phyloP scores from a whole-genome alignment of 2,113 vertebrate species.

The Erpornis zantholeuca region DNA sequence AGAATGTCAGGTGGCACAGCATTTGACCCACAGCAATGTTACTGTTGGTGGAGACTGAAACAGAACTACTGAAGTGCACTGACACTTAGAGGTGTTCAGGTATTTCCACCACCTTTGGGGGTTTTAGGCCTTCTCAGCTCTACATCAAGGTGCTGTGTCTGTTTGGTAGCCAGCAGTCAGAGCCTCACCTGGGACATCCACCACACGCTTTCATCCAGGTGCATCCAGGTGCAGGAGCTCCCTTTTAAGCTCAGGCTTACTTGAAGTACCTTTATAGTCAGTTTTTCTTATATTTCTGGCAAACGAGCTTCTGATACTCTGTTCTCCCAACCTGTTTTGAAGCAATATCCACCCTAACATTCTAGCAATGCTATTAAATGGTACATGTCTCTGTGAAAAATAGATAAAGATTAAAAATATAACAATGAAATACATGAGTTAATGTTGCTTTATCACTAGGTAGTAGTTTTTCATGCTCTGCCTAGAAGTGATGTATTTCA shows the following conservation, averaged over 20 bases:
- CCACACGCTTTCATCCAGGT: not conserved
- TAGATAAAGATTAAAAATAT: not conserved
- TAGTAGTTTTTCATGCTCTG: not conserved
- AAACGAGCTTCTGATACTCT: not conserved
- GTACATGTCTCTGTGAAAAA: not conserved
- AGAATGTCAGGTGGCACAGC: not conserved
- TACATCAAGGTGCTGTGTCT: not conserved
- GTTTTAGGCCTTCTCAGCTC: not conserved
- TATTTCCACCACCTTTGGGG: not conserved
- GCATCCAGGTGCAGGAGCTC: not conserved
- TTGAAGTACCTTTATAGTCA: not conserved
- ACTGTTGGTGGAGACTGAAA: not conserved
- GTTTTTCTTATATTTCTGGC: not conserved
- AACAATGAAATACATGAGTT: not conserved
- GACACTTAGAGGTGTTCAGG: not conserved
- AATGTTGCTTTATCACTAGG: not conserved
- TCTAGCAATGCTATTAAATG: not conserved
- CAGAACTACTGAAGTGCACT: not conserved
- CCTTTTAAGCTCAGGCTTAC: not conserved
- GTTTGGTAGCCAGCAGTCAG: not conserved
- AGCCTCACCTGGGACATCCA: not conserved
- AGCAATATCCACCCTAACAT: not conserved
- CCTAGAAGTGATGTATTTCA: not conserved
- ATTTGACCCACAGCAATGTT: not conserved
- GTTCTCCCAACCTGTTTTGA: not conserved